These are phyloP conservation scores for Amblyteles armatorius DNA, from an alignment of 2,888 invertebrate species.

Conservation along the genomic window DNA sequence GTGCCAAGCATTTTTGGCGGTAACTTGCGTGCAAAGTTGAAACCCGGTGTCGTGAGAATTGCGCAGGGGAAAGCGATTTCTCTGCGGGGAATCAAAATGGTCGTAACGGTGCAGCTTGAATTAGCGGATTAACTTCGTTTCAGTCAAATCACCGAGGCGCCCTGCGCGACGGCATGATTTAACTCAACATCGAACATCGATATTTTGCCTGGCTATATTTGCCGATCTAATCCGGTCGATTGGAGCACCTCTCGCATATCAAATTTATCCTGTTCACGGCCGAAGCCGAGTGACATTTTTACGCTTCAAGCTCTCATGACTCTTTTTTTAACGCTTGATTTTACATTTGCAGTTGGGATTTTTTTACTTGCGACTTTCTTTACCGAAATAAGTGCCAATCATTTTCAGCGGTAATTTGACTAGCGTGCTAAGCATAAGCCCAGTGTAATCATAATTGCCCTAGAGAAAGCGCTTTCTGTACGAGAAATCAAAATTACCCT, in stretches of 20 bases:
- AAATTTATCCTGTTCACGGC: slow-evolving; percentile 10
- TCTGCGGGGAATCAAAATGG: not conserved
- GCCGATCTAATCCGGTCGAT: slow-evolving; percentile 22
- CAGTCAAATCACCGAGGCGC: not conserved
- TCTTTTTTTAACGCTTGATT: not conserved
- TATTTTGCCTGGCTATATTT: slow-evolving; percentile 2
- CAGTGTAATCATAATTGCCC: too few relatives aligned
- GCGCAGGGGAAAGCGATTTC: too few relatives aligned
- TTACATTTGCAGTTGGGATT: not conserved
- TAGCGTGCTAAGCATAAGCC: too few relatives aligned
- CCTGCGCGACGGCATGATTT: not conserved
- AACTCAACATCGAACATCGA: not conserved
- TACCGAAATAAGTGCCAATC: too few relatives aligned
- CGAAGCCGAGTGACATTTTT: not conserved
- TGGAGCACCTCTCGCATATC: slow-evolving; percentile 6
- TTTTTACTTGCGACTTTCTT: too few relatives aligned
- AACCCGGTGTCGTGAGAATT: not conserved
- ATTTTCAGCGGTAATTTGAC: not conserved
- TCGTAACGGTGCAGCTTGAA: not conserved
- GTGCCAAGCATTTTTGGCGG: not conserved
- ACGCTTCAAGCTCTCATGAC: slow-evolving; percentile 23
- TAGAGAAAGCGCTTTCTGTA: too few relatives aligned
- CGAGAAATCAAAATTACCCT: too few relatives aligned
- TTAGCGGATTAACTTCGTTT: not conserved
- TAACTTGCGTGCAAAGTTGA: not conserved